Evolutionary conservation across 1,140 invertebrate species (phyloP).

Genomic region (Cotesia vestalis): DNA sequence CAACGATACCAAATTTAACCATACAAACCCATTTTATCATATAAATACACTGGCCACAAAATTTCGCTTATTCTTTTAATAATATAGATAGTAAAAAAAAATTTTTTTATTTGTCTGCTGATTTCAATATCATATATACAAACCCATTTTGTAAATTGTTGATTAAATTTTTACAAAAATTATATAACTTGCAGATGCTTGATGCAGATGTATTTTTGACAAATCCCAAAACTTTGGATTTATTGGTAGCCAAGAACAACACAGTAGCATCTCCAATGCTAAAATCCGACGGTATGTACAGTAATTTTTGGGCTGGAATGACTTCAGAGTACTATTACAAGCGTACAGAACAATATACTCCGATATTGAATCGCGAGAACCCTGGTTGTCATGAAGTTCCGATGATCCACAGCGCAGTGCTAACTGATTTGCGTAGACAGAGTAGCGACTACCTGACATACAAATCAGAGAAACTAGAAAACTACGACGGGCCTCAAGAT

Average conservation of each 20-base stretch:
- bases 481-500: slow-evolving; percentile 83
- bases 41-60: too few species aligned
- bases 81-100: too few species aligned
- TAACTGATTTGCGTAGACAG: slow-evolving; percentile 78
- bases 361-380: slow-evolving; percentile 78
- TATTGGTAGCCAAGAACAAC: slow-evolving; percentile 74
- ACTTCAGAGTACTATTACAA: slow-evolving; percentile 87
- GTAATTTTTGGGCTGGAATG: slow-evolving; percentile 97
- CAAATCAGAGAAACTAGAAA: slow-evolving; percentile 69
- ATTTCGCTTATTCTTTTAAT: too few species aligned
- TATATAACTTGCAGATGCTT: slow-evolving; percentile 73
- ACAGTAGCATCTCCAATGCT: slow-evolving; percentile 85
- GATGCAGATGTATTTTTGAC: slow-evolving; percentile 90
- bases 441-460: slow-evolving; percentile 81
- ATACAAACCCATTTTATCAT: too few species aligned
- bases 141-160: too few species aligned
- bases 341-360: slow-evolving; percentile 86
- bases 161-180: too few species aligned
- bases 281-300: slow-evolving; percentile 86
- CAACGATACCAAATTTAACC: too few species aligned
- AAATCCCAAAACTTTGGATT: slow-evolving; percentile 74
- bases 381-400: slow-evolving; percentile 85
- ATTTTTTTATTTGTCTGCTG: too few species aligned
- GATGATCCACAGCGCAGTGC: slow-evolving; percentile 90
- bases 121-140: too few species aligned